Base-by-base conservation (phyloP, 2,888 invertebrate species). In the Thera obeliscata region DNA sequence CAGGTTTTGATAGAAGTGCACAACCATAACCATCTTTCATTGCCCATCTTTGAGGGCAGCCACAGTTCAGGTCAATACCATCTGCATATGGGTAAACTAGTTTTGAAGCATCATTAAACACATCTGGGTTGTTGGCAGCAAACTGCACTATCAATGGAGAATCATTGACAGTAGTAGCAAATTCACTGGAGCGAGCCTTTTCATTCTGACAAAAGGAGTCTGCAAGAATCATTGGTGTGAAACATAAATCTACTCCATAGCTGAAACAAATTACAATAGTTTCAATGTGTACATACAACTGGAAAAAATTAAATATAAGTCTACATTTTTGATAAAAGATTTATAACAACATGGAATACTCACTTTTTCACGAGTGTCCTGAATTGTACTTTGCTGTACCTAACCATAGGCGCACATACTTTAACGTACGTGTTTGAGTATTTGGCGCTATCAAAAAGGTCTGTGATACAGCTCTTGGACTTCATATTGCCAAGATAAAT, bases 21-120 rank as follows among this genome's bases (percentile, higher is more conserved):
- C 97, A 97, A 0, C 99, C 99, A 83, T 97, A 97, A 3, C 98
- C 98, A 83, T 98, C 97, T 75, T 96, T 95, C 88, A 97, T 96
- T 0, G 99, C 99, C 99, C 99, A 99, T 74, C 96, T 94, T 88
- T 99, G 99, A 0, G 99, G 99, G 79, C 99, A 99, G 0, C 99
- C 99, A 93, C 99, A 99, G 86, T 99, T 99, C 48, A 99, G 91
- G 91, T 99, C 99, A 2, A 99, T 96, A 5, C 99, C 99, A 93
- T 97, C 96, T 64, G 97, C 96, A 91, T 96, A 97, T 11, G 96
- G 96, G 74, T 96, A 95, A 48, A 98, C 95, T 73, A 99, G 91
- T 90, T 97, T 96, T 3, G 98, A 95, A 36, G 99, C 98, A 81
- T 95, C 95, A 2, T 97, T 95, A 89, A 99, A 98, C 85, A 98